These are phyloP conservation scores for Wiebesia pumilae DNA, from an alignment of 1,140 invertebrate species.

Conservation along the genomic window DNA sequence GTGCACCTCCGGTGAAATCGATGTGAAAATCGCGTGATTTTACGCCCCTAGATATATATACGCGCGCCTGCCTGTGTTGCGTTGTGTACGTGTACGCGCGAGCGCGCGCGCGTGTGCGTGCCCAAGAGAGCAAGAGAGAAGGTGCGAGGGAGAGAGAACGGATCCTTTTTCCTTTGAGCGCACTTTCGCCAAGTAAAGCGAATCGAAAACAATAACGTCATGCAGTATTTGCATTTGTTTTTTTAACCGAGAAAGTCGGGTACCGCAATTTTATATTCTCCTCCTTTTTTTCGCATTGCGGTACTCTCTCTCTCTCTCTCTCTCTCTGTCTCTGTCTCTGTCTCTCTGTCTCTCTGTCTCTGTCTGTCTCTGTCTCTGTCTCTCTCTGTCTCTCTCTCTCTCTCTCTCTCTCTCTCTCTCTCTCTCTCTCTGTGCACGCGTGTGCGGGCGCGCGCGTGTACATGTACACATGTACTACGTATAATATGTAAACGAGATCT, in stretches of 20 bases:
- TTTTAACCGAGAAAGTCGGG: slow-evolving; percentile 15
- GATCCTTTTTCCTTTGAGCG: slow-evolving; percentile 29
- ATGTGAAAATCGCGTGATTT: slow-evolving; percentile 54
- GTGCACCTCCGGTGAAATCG: slow-evolving; percentile 46
- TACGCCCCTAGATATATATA: slow-evolving; percentile 25
- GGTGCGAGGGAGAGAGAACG: slow-evolving; percentile 1
- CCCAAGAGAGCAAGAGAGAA: not conserved
- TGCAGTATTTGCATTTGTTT: slow-evolving; percentile 19
- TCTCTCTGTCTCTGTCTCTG: not conserved
- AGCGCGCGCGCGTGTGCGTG: not conserved
- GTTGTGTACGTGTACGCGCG: not conserved
- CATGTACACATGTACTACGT: too few species aligned
- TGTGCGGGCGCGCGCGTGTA: too few species aligned
- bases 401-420: too few species aligned
- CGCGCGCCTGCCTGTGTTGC: too few species aligned
- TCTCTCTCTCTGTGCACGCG: too few species aligned
- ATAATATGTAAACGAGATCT: slow-evolving; percentile 34
- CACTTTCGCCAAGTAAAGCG: slow-evolving; percentile 39
- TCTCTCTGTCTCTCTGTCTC: not conserved
- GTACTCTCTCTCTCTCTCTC: slow-evolving; percentile 14
- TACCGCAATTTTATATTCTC: slow-evolving; percentile 32
- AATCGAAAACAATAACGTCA: slow-evolving; percentile 45
- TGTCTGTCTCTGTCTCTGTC: too few species aligned
- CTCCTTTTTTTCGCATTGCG: slow-evolving; percentile 37
- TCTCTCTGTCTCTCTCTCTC: too few species aligned